phyloP scores from a whole-genome alignment of 2,113 vertebrate genomes.

The Melozone crissalis region DNA sequence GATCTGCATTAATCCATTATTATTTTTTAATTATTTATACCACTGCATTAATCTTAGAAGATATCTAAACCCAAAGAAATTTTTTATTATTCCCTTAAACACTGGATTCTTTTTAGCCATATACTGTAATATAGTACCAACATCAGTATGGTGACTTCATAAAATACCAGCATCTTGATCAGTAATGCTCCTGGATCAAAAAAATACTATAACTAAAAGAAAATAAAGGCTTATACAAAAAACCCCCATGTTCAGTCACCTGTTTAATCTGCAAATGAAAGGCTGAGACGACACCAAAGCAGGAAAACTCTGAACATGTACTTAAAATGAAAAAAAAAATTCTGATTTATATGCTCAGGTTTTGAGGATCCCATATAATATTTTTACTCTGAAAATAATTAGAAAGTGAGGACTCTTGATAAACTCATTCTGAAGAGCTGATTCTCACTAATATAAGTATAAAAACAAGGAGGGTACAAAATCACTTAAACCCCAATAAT shows the following conservation, averaged over 20 bases:
- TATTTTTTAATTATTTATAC: not conserved
- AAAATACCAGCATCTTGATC: not conserved
- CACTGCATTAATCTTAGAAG: not conserved
- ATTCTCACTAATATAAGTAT: not conserved
- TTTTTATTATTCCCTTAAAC: not conserved
- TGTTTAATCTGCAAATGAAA: constrained; percentile 42
- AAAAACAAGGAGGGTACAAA: not conserved
- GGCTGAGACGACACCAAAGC: not conserved
- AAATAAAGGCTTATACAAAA: not conserved
- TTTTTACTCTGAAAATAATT: not conserved
- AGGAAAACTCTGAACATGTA: not conserved
- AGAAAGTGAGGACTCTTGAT: not conserved
- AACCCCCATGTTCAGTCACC: not conserved
- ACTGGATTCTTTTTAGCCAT: not conserved
- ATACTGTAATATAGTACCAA: not conserved
- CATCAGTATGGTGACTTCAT: not conserved
- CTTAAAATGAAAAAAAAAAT: not conserved
- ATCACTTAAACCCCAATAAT: not conserved
- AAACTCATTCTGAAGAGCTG: not conserved
- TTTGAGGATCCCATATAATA: not conserved
- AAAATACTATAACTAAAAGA: not conserved
- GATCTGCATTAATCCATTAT: not conserved
- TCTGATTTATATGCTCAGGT: not conserved
- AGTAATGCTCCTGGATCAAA: not conserved
- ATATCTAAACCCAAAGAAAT: not conserved